phyloP scores from a whole-genome alignment of 2,888 invertebrate species.

The Eristalis pertinax region DNA sequence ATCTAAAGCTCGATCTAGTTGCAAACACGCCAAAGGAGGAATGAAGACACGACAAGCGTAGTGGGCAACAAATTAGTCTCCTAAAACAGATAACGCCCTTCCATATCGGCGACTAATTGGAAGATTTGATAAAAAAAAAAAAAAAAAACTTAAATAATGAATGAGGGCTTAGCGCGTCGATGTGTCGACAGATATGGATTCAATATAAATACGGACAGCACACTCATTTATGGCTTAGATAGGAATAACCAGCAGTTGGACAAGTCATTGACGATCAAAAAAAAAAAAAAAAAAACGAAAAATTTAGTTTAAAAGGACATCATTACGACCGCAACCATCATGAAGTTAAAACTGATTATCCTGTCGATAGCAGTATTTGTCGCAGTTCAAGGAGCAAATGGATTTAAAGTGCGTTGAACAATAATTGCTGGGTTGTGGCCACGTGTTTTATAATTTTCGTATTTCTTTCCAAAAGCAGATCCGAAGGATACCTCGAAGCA shows the following conservation, averaged over 20 bases:
- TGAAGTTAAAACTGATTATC: not conserved
- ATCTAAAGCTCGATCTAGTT: not conserved
- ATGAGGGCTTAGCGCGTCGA: not conserved
- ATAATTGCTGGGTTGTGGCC: not conserved
- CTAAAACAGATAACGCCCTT: not conserved
- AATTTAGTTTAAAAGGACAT: not conserved
- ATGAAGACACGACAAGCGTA: not conserved
- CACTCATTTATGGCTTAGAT: not conserved
- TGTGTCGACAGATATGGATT: not conserved
- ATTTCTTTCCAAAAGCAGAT: not conserved
- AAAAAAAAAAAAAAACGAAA: too few species aligned
- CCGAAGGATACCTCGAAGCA: not conserved
- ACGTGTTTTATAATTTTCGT: not conserved
- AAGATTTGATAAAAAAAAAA: not conserved
- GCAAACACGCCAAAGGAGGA: not conserved
- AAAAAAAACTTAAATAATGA: not conserved
- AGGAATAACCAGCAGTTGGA: constrained; percentile 7
- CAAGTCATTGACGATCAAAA: not conserved
- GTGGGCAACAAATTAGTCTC: not conserved
- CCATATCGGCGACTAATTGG: not conserved
- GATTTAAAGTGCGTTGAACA: constrained; percentile 19
- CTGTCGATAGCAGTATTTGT: not conserved
- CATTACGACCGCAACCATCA: not conserved
- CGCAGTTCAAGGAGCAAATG: constrained; percentile 12
- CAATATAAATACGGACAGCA: constrained; percentile 25